phyloP scores from a whole-genome alignment of 2,113 vertebrate species.

The Sardina pilchardus region DNA sequence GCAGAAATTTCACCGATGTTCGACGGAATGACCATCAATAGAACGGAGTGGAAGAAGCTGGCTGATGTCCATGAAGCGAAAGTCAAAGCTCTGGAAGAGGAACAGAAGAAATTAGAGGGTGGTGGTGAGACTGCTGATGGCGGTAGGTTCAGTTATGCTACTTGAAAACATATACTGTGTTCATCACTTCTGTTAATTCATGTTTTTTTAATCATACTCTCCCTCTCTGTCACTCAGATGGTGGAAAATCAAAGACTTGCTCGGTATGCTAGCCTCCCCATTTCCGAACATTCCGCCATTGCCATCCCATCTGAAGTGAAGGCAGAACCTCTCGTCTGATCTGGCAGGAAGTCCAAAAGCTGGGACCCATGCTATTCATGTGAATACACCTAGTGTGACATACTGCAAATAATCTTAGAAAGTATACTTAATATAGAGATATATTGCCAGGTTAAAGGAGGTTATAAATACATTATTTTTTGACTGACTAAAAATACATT shows the following conservation, averaged over 20 bases:
- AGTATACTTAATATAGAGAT: not conserved
- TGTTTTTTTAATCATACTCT: not conserved
- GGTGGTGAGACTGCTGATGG: conserved; percentile 16
- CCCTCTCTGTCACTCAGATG: not conserved
- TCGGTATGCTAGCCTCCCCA: conserved; percentile 70
- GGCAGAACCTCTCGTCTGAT: not conserved
- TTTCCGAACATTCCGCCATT: too few relatives aligned
- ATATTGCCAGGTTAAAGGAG: not conserved
- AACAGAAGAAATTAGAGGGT: conserved; percentile 70
- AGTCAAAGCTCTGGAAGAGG: conserved; percentile 72
- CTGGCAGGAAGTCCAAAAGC: not conserved
- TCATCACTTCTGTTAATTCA: not conserved
- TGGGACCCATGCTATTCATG: not conserved
- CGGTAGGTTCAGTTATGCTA: not conserved
- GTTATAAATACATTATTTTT: not conserved
- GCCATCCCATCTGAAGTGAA: not conserved
- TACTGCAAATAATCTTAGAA: not conserved
- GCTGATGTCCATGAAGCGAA: conserved; percentile 80
- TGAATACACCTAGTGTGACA: not conserved
- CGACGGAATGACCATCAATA: conserved; percentile 78
- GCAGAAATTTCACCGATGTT: conserved; percentile 82
- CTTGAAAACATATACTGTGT: not conserved
- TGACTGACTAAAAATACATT: not conserved
- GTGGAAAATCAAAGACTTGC: conserved; percentile 81
- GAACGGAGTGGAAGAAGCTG: conserved; percentile 77